Evolutionary conservation across 2,113 vertebrate species (phyloP).

Genomic region (Pelecanus crispus): DNA sequence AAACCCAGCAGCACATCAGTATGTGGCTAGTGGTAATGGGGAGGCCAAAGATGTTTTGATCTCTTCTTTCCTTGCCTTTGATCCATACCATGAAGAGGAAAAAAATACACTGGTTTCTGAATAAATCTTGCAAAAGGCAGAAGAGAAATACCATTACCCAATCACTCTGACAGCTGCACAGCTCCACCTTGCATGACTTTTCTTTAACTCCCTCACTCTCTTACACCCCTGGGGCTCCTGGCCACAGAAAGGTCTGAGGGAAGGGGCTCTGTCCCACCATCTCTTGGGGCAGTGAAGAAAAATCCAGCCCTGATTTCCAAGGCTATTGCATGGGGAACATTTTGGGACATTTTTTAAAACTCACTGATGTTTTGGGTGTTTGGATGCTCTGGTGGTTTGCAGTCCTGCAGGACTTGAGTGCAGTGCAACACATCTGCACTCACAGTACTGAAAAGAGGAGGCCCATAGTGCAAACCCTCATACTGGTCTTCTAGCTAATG

Average conservation of each 20-base stretch:
- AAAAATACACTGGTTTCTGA: not conserved
- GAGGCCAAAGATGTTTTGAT: not conserved
- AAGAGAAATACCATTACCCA: not conserved
- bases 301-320: not conserved
- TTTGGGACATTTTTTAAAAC: not conserved
- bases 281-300: not conserved
- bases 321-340: not conserved
- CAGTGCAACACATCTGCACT: too few relatives aligned
- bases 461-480: not conserved
- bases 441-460: not conserved
- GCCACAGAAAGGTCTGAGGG: rapidly evolving
- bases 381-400: not conserved
- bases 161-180: not conserved
- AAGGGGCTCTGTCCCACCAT: not conserved
- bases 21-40: not conserved
- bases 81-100: not conserved
- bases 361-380: not conserved
- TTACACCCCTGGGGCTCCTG: not conserved
- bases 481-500: not conserved
- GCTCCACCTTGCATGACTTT: not conserved
- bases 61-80: not conserved
- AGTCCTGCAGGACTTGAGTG: not conserved
- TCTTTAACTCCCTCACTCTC: not conserved
- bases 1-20: not conserved
- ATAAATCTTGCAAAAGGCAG: not conserved